Evolutionary conservation across 2,888 invertebrate genomes (phyloP), one percentile per base, ranked within the genome.

Genomic region (Ptychoptera contaminata): DNA sequence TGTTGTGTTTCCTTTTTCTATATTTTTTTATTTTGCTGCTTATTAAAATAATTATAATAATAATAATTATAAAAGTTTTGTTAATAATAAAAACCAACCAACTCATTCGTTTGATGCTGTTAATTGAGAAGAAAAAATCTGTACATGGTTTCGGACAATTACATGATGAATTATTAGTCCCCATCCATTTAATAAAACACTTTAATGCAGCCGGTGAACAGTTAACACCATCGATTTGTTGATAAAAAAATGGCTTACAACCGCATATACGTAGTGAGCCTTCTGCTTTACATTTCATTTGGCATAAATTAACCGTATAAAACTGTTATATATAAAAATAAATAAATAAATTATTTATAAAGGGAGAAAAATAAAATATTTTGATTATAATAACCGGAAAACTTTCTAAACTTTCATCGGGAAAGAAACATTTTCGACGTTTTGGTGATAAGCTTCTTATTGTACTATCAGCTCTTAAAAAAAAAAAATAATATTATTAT

Each of bases 401-500:
- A 11, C 55, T 53, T 1, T 59, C 58, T 1, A 64, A 54, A 10
- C 68, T 66, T 56, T 72, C 72, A 49, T 72, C 64, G 49, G 66
- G 61, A 51, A 72, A 74, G 5, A 71, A 62, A 49, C 73, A 73
- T 44, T 66, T 65, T 47, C 72, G 58, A 52, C 72, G 72, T 2
- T 59, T 51, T 1, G 69, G 63, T 2, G 57, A 56, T 4, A 73
- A 54, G 23, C 62, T 58, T 10, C 64, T 55, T 16, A 71, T 51
- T 16, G 58, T 58, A 3, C 44, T 44, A 8, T 48, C 48, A 3
- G 48, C 44, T 9, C 52, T 52, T 37, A 5, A 40, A 14, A 15
- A 35, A 10, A 43, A 12, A 31, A 37, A n/a, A n/a, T 10, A 31
- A 32, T 39, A 32, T n/a, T n/a, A n/a, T n/a, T 38, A 38, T n/a